These are phyloP conservation scores for Labeo calbasu DNA, from an alignment of 2,797 vertebrate species.

Conservation along the genomic window DNA sequence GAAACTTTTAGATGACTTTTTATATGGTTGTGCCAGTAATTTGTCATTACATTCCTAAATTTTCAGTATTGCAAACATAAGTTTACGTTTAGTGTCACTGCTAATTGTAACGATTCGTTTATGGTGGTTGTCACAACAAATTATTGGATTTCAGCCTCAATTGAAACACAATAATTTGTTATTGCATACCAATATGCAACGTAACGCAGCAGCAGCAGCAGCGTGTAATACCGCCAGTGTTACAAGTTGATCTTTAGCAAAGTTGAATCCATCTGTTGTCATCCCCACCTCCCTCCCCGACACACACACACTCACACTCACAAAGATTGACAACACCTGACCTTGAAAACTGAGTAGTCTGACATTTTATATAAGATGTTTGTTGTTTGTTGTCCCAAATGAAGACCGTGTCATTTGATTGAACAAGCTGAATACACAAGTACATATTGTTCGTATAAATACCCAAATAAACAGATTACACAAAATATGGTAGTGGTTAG, in stretches of 20 bases:
- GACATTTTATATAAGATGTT: constrained; percentile 52
- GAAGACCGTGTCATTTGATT: constrained; percentile 68
- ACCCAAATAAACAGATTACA: constrained; percentile 78
- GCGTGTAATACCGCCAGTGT: background rate
- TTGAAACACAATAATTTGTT: background rate
- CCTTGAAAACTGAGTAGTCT: constrained; percentile 34
- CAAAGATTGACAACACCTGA: constrained; percentile 29
- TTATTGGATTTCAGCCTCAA: background rate
- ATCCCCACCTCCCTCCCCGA: background rate
- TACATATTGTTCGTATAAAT: constrained; percentile 74
- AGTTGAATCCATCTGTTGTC: constrained; percentile 31
- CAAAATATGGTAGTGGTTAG: constrained; percentile 70
- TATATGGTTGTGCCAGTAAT: background rate
- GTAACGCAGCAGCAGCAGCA: background rate
- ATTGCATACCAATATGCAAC: constrained; percentile 26
- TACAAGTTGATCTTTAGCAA: constrained; percentile 19
- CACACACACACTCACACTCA: constrained; percentile 3
- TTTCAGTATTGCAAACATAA: background rate
- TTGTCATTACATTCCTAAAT: background rate
- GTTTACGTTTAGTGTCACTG: constrained; percentile 12
- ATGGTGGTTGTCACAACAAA: background rate
- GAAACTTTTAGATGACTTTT: background rate
- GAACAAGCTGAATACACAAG: constrained; percentile 70
- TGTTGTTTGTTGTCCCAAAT: constrained; percentile 71
- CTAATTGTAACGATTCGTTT: background rate